Evolutionary conservation across 53 echinoderm and acorn worm genomes (phyloP), one percentile per base, ranked within the genome.

Genomic region (Echinarachnius parma): DNA sequence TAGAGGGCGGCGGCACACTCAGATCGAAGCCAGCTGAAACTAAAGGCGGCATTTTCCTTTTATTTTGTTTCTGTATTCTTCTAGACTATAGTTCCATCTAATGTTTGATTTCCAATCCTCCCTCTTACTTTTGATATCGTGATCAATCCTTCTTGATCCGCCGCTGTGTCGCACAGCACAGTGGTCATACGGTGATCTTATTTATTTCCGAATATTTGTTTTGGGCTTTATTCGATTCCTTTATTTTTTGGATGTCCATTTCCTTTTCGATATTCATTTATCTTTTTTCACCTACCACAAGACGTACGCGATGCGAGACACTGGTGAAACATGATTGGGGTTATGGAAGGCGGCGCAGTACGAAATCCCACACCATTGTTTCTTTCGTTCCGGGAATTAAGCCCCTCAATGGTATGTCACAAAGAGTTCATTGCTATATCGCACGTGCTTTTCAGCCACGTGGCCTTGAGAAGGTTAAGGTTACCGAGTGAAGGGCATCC

Each of bases 141-240:
- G 13, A 39, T 19, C 31, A n/a, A 31, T 36, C 46, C 65, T 44
- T 14, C 45, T n/a, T 26, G n/a, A 33, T 52, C 31, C 52, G 32
- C 48, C 34, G 19, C 13, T 34, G 68, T 68, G 68, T 30, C 42
- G 42, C 42, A 7, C 13, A 7, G 42, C 7, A 2, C 2, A 29
- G 28, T 16, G 22, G 52, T 13, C 49, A 66, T 22, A 52, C 49
- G 22, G 68, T 31, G 1, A 21, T 22, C 52, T 26, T 32, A 21
- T 68, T 52, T 52, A 68, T 33, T 50, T 68, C 52, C 52, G 68
- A 68, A 68, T 68, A 68, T 68, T 68, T 68, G 68, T 68, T 52
- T 68, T 52, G 7, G 13, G 52, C 52, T 68, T 68, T 52, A 56
- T 50, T 69, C 33, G 34, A 35, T n/a, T 53, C 70, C 16, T 66